Base-by-base conservation (phyloP, 2,797 vertebrate species). In the Centroberyx gerrardi region DNA sequence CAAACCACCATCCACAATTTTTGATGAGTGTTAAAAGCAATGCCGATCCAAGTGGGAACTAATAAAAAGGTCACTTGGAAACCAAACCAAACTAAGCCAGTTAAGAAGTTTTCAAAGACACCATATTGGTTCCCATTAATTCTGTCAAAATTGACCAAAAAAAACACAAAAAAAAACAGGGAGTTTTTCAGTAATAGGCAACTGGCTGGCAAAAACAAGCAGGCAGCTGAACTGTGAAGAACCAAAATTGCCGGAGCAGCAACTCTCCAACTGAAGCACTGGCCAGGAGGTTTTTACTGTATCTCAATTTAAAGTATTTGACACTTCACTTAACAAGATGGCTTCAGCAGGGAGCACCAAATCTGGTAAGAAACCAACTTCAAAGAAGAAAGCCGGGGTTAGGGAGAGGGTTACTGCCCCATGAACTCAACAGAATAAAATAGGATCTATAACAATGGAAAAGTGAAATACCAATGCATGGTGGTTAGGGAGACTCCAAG, bases 101-200 rank as follows among this genome's bases (percentile, higher is more conserved):
- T 62, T 49, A 61, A 22, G 36, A 53, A 53, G 51, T 27, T 53
- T 6, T 22, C n/a, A 12, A 42, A 51, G 18, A 73, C 33, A 59
- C 3, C 17, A 31, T 55, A 40, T 15, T 58, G 27, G 70, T 76
- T 73, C 48, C 64, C 28, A 68, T 54, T 58, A 51, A 58, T 33
- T 58, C n/a, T 44, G 4, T 55, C 15, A 48, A 9, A 29, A 74
- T 15, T 15, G 14, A 15, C 14, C 14, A 15, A 15, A 42, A 22
- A 22, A 22, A 22, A 1, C 22, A 22, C 22, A 1, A 1, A 22
- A 22, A 22, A 22, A 42, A 42, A 42, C 12, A 36, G 33, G 10
- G 12, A 15, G 44, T 4, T 46, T 5, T 46, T 15, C 44, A 51
- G n/a, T 22, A 22, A n/a, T 22, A 2, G 6, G 48, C 18, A 51